Evolutionary conservation across 2,113 vertebrate genomes (phyloP).

Genomic region (Cynopterus brachyotis): DNA sequence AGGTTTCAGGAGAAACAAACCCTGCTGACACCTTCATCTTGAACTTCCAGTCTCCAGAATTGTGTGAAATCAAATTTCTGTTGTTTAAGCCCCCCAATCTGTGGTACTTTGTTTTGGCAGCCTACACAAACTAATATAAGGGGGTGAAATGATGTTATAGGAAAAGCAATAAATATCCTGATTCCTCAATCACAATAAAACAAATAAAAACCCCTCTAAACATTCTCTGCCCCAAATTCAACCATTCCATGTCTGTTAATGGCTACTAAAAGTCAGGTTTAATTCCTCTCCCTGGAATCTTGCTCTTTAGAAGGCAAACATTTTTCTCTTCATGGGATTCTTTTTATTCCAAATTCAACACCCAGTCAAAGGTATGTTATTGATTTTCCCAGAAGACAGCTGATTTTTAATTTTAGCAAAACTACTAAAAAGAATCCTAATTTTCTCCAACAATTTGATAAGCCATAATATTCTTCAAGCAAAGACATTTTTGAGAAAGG

Average conservation of each 20-base stretch:
- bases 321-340: background rate
- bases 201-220: background rate
- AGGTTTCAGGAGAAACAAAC: background rate
- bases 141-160: background rate
- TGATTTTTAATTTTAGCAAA: constrained; percentile 23
- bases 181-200: background rate
- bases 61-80: background rate
- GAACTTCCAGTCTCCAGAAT: background rate
- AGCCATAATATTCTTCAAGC: constrained; percentile 45
- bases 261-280: background rate
- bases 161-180: background rate
- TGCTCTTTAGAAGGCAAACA: constrained; percentile 21
- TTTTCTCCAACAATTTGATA: constrained; percentile 11
- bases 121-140: background rate
- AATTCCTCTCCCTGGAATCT: background rate
- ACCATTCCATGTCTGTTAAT: background rate
- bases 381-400: background rate
- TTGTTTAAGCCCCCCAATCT: background rate
- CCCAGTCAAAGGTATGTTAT: background rate
- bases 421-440: background rate
- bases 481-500: constrained; percentile 72
- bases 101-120: background rate
- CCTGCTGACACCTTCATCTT: no score
- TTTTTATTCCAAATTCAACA: background rate
- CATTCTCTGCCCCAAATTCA: background rate